Evolutionary conservation across 2,888 invertebrate genomes (phyloP), one percentile per base, ranked within the genome.

Genomic region (Nephrotoma flavescens): DNA sequence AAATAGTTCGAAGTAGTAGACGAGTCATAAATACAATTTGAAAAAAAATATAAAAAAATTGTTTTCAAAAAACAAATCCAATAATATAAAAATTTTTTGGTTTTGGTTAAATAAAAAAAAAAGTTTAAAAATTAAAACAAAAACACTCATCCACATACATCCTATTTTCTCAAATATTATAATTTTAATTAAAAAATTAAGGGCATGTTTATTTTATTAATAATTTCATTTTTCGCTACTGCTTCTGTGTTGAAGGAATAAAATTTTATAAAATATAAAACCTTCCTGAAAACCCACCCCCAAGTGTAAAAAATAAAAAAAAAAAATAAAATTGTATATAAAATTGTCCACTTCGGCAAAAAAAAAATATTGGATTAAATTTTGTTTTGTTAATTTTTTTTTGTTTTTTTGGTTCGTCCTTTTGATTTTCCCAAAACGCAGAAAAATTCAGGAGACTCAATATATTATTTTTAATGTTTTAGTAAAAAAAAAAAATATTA

Each of bases 1-100:
- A 15, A 41, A 71, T 71, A 71, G 31, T 71, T 57, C 15, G 86
- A 12, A 86, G 86, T 19, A 52, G 86, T 86, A 41, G 86, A 41
- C 47, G 86, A 86, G 47, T 52, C 12, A 19, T 86, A 52, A 41
- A 86, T 31, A 86, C 45, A 44, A 86, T 86, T 86, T 86, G 86
- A 86, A 86, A 86, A n/a, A 83, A 71, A 71, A 71, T 71, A 71
- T 71, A 71, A 71, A 31, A 71, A 71, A 71, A 44, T 44, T 9
- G 31, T 31, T 71, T 71, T 86, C 86, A 86, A 86, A 86, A 86
- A 86, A 86, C 86, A 86, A 86, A 86, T 86, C 86, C 86, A 57
- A 86, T 86, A 52, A 52, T 41, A 42, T 57, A 52, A 41, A 57
- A 11, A 44, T n/a, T 42, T 57, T 86, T 86, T 57, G 12, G 19